phyloP scores from a whole-genome alignment of 2,888 invertebrate species.

The Spatulosminthurus flaviceps region DNA sequence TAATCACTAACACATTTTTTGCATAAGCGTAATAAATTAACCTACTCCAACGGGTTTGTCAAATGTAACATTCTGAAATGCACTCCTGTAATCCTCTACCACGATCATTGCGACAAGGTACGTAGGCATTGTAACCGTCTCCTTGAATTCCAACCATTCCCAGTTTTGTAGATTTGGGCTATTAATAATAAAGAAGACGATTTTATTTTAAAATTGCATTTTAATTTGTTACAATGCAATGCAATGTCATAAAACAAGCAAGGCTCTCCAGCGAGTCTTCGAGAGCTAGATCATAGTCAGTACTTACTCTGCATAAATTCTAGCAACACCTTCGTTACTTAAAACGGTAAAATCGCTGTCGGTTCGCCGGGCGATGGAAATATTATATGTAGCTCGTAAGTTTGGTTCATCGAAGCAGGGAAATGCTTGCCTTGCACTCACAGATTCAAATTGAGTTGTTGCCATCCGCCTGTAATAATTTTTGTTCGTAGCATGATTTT shows the following conservation, averaged over 20 bases:
- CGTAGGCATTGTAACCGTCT: constrained; percentile 52
- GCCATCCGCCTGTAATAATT: constrained; percentile 44
- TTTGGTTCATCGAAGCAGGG: constrained; percentile 53
- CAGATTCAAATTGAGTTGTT: constrained; percentile 51
- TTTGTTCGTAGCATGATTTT: no score
- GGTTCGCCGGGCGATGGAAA: constrained; percentile 43
- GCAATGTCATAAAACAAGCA: no score
- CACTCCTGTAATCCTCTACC: constrained; percentile 49
- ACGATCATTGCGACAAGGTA: constrained; percentile 58
- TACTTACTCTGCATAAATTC: not conserved
- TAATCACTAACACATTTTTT: not conserved
- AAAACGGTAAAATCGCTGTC: constrained; percentile 40
- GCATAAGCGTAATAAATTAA: no score
- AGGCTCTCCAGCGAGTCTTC: no score
- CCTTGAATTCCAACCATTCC: constrained; percentile 50
- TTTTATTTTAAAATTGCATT: no score
- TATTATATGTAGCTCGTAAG: constrained; percentile 51
- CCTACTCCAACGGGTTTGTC: constrained; percentile 44
- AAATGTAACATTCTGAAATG: constrained; percentile 31
- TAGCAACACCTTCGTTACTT: constrained; percentile 49
- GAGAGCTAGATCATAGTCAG: no score
- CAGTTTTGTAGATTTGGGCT: constrained; percentile 50
- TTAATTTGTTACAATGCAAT: not conserved
- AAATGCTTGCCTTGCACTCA: constrained; percentile 42
- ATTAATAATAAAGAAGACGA: not conserved